Conservation (phyloP, 1,140 invertebrate genomes). For the Sycobia sp. region DNA sequence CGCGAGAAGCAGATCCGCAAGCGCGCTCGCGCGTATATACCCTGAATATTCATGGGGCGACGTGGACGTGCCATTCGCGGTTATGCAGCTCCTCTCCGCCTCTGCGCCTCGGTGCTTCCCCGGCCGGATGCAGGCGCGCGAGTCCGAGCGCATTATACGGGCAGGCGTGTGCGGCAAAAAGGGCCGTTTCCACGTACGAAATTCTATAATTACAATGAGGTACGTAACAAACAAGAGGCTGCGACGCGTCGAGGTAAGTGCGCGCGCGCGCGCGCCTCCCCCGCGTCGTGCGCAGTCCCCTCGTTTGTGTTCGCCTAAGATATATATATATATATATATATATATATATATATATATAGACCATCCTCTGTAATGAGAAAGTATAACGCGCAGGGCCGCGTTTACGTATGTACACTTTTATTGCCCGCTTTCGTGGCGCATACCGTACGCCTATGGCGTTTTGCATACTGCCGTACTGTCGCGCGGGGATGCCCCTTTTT, state of each 20-base stretch:
- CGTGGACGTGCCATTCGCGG: no score
- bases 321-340: no score
- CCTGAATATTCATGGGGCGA: slow-evolving; percentile 22
- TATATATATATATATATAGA: no score
- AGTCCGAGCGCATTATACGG: no score
- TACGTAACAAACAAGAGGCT: slow-evolving; percentile 10
- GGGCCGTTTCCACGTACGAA: slow-evolving; percentile 9
- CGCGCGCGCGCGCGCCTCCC: no score
- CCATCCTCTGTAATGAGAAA: slow-evolving; percentile 19
- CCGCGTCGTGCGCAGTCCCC: not conserved
- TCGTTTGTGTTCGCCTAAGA: slow-evolving; percentile 11
- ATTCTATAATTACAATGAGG: slow-evolving; percentile 25
- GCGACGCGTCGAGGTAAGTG: slow-evolving; percentile 15
- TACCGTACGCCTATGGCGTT: no score
- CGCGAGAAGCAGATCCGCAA: slow-evolving; percentile 3
- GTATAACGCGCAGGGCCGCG: no score
- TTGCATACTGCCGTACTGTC: no score
- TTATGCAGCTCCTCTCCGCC: no score
- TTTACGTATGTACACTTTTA: no score
- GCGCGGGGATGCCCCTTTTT: no score
- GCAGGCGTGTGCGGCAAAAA: slow-evolving; percentile 1
- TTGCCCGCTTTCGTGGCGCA: no score
- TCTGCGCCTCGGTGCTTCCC: not conserved
- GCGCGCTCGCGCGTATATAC: not conserved
- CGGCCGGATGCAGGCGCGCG: not conserved